Evolutionary conservation across 1,140 invertebrate species (phyloP), one percentile per base, ranked within the genome.

Genomic region (Leptinotarsa lineolata): DNA sequence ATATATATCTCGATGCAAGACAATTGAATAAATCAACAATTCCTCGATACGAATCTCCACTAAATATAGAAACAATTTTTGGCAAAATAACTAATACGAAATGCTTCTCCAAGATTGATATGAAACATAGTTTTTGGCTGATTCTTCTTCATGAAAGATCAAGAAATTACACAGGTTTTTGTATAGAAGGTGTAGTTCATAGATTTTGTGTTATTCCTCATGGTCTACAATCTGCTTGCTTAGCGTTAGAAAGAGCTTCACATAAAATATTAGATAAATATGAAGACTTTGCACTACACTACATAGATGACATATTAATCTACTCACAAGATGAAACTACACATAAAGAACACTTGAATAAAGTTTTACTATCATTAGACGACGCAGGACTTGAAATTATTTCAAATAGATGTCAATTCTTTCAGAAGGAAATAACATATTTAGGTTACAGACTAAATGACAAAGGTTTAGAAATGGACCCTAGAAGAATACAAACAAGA

Each of bases 201-300:
- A 86, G 87, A 73, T 88, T 82, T 73, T 67, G 79, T 0, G 76
- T 78, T 59, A 75, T 86, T 61, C 86, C 85, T n/a, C 87, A 86
- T 77, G 86, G 86, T 15, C 74, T 88, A 3, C 76, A 72, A 12
- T 86, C 84, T 75, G 77, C 83, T 0, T 82, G 86, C 0, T 72
- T 82, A 13, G 80, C 83, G 2, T 88, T 87, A 72, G 82, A 86
- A 72, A 67, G 81, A 58, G 77, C 84, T 12, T 84, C 87, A 4
- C 82, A 83, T 66, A 46, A 46, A 6, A 46, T 46, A 6, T 46
- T 46, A 13, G 45, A 46, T 13, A 46, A 46, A 46, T 46, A 46
- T 46, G 45, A 46, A 46, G 45, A 46, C 13, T 46, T 46, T 46
- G n/a, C n/a, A n/a, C n/a, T n/a, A 24, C 67, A 67, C 6, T 75